Percentiles rank a stretch among this genome's conserved stretches.
Conservation (phyloP, 2,888 invertebrate genomes). For the Cistogaster globosa region DNA sequence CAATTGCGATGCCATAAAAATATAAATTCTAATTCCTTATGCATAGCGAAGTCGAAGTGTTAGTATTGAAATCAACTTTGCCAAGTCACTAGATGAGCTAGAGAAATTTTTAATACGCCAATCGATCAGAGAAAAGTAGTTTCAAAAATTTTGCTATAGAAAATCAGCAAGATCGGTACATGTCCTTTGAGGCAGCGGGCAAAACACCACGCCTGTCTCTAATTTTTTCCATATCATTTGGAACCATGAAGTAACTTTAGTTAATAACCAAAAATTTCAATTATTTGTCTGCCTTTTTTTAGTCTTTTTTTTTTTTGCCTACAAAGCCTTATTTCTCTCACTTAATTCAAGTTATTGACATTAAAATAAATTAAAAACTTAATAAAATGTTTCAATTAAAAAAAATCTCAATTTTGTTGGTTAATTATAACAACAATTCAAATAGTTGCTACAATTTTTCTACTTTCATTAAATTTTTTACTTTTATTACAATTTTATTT, state of each 20-base stretch:
- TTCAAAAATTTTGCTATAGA: no score
- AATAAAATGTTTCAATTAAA: constrained; percentile 45
- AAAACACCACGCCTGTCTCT: no score
- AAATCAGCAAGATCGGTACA: no score
- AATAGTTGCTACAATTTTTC: not conserved
- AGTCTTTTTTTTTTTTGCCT: not conserved
- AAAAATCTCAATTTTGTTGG: constrained; percentile 40
- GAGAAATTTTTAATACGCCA: no score
- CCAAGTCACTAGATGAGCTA: no score
- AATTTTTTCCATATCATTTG: no score
- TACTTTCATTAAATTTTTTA: constrained; percentile 41
- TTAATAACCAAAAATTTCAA: not conserved
- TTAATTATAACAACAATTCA: constrained; percentile 25
- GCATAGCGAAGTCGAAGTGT: no score
- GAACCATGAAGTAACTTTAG: not conserved
- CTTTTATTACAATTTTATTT: constrained; percentile 10
- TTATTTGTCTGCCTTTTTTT: not conserved
- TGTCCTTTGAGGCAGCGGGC: no score
- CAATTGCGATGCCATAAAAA: no score
- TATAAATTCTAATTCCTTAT: no score
- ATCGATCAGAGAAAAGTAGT: no score
- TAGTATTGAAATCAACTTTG: no score
- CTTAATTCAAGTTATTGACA: not conserved
- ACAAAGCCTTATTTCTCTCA: constrained; percentile 37
- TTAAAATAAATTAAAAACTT: constrained; percentile 27